A percentile compares a stretch with the other conserved stretches of the same genome.
Evolutionary conservation across 2,888 invertebrate genomes (phyloP).

Genomic region (Pristionchus fissidentatus): DNA sequence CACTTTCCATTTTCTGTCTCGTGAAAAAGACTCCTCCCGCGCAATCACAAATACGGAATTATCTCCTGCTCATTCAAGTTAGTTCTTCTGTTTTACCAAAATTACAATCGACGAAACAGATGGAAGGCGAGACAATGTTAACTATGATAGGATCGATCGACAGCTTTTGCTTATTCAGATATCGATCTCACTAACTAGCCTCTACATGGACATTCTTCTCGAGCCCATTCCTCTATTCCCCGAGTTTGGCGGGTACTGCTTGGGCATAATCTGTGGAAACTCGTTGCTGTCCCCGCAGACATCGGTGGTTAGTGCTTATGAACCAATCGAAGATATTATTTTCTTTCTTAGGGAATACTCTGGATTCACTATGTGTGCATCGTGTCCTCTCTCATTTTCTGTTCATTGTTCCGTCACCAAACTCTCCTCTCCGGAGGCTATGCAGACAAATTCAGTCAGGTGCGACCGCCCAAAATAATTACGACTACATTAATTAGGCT

Average conservation of each 20-base stretch:
- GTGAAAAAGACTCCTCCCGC: neutral
- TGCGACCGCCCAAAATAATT: no score
- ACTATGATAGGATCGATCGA: neutral
- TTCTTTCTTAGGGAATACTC: neutral
- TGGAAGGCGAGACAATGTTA: neutral
- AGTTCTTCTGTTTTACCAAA: neutral
- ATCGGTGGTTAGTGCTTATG: neutral
- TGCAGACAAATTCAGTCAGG: neutral
- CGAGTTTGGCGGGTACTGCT: neutral
- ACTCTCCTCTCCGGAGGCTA: neutral
- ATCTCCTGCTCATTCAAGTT: neutral
- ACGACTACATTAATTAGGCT: no score
- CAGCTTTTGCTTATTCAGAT: neutral
- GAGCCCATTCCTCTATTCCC: neutral
- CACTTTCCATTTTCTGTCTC: neutral
- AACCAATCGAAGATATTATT: neutral
- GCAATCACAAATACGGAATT: conserved; percentile 8
- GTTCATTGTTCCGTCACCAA: neutral
- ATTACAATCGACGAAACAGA: no score
- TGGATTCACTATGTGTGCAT: neutral
- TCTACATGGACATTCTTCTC: conserved; percentile 5
- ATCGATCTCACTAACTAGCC: neutral
- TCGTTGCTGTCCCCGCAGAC: neutral
- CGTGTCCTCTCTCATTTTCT: neutral
- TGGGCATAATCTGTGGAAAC: neutral